Evolutionary conservation across 2,888 invertebrate species (phyloP), one percentile per base, ranked within the genome.

Genomic region (Furcula furcula): DNA sequence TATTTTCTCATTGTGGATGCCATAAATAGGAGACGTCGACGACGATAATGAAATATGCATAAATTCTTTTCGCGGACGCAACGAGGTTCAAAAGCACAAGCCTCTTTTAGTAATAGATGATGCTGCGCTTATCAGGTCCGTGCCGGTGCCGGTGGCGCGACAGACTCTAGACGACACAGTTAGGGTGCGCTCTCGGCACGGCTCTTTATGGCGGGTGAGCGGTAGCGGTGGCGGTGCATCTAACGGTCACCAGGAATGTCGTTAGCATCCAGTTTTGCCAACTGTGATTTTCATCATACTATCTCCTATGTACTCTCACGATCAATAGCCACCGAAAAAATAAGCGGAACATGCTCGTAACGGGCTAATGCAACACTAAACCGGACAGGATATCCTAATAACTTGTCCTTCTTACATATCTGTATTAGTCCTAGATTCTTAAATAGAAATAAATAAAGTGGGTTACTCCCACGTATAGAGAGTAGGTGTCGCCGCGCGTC

Each of bases 211-310:
- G 55, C 58, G 53, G 50, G 47, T 50, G 21, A 47, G 39, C 64
- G 61, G 54, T 53, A 53, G 56, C 57, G 60, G 67, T 69, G 66
- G 72, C 70, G n/a, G 70, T 75, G 79, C 73, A 76, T 65, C 68
- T 83, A 85, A 84, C 82, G 82, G 82, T 81, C 67, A 59, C 61
- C 73, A 76, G 78, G 82, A 84, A 84, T 84, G 83, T 75, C 68
- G 80, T 73, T 72, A 72, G 65, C 61, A 63, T 74, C 80, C 65
- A 75, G 74, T 78, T 80, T 81, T 76, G 74, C 67, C 46, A 71
- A 62, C 59, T 51, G 60, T 58, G 52, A 73, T 70, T 71, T 70
- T 71, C 65, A 73, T 75, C 70, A 74, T 66, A 66, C 65, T 64
- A 67, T 66, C 60, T 70, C 56, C 54, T n/a, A n/a, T n/a, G n/a